These are phyloP conservation scores for Eristalinus sepulchralis DNA, from an alignment of 2,888 invertebrate genomes.

Conservation along the genomic window DNA sequence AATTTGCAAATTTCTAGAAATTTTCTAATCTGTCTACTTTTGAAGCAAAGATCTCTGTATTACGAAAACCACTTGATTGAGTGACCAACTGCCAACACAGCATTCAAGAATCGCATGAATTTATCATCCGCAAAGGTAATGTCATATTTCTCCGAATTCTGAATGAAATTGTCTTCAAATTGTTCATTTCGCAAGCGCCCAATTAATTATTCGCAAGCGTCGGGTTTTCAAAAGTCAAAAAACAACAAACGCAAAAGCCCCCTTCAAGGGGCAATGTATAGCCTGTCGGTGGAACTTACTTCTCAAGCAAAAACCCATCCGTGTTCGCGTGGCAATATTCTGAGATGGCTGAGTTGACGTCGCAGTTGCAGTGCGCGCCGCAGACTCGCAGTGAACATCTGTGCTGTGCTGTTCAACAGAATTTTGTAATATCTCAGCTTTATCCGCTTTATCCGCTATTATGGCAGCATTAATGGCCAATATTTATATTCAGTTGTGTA, in stretches of 20 bases:
- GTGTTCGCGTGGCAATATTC: conserved; percentile 42
- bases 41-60: too few species aligned
- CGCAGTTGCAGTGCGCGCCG: neutral
- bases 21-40: too few species aligned
- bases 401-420: conserved; percentile 51
- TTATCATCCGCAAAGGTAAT: neutral
- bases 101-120: neutral
- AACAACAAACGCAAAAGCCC: neutral
- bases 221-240: neutral
- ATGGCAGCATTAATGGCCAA: conserved; percentile 62
- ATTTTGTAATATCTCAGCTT: conserved; percentile 57
- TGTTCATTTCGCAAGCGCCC: neutral
- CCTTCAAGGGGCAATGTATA: neutral
- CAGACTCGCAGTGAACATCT: conserved; percentile 54
- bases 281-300: neutral
- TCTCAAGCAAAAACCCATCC: conserved; percentile 12
- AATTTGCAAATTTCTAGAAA: too few species aligned
- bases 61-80: neutral
- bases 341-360: neutral
- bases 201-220: neutral
- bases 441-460: conserved; percentile 47
- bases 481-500: conserved; percentile 62
- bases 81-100: neutral
- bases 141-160: neutral
- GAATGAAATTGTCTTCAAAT: neutral